These are phyloP conservation scores for Asobara japonica DNA, from an alignment of 1,140 invertebrate species.

Conservation along the genomic window DNA sequence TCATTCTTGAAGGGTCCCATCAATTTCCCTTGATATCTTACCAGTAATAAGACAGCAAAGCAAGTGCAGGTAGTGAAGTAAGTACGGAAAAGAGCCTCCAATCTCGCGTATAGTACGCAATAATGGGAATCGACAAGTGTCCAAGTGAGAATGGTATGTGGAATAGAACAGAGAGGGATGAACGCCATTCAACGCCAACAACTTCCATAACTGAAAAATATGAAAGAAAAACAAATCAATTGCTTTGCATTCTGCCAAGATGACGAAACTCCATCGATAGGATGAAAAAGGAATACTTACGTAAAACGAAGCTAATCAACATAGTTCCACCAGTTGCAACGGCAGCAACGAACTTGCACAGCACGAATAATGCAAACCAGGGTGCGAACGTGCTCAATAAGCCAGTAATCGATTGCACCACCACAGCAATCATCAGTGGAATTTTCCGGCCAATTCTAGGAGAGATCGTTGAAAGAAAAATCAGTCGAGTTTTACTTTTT, in stretches of 20 bases:
- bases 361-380: constrained; percentile 75
- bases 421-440: constrained; percentile 73
- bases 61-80: constrained; percentile 76
- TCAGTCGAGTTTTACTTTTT: neutral
- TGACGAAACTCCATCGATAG: no score
- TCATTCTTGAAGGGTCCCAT: no score
- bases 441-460: constrained; percentile 75
- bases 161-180: constrained; percentile 75
- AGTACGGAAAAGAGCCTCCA: constrained; percentile 81
- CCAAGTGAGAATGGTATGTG: constrained; percentile 69
- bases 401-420: constrained; percentile 74
- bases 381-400: constrained; percentile 73
- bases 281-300: constrained; percentile 58
- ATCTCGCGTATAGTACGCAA: constrained; percentile 72
- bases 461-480: neutral
- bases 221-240: constrained; percentile 27
- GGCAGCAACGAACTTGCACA: constrained; percentile 76
- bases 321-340: constrained; percentile 75
- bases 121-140: constrained; percentile 64
- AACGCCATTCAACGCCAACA: constrained; percentile 75
- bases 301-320: constrained; percentile 74
- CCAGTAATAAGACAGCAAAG: constrained; percentile 79
- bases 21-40: no score
- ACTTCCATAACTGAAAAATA: constrained; percentile 76
- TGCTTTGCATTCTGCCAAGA: neutral